Conservation (phyloP, 2,888 invertebrate genomes). For the Drosophila colorata region DNA sequence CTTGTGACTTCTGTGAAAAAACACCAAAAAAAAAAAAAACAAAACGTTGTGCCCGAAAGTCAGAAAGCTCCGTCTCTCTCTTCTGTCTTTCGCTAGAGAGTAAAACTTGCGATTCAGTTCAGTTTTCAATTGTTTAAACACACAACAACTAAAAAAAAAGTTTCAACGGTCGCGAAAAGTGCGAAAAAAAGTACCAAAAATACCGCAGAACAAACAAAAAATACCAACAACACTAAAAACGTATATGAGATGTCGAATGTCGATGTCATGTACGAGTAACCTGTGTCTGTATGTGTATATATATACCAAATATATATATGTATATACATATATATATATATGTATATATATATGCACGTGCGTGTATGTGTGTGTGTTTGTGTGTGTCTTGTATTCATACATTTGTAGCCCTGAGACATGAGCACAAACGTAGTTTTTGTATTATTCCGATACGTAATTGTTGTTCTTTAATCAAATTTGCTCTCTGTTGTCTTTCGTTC, state of each 20-base stretch:
- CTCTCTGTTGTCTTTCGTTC: slow-evolving; percentile 56
- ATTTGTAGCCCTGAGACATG: slow-evolving; percentile 51
- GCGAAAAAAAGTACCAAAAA: slow-evolving; percentile 59
- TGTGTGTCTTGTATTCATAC: slow-evolving; percentile 47
- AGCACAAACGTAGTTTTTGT: slow-evolving; percentile 46
- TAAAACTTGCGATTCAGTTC: slow-evolving; percentile 32
- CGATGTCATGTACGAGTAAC: slow-evolving; percentile 38
- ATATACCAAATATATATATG: slow-evolving; percentile 19
- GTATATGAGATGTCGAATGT: slow-evolving; percentile 33
- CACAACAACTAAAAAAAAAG: slow-evolving; percentile 7
- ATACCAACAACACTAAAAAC: slow-evolving; percentile 39
- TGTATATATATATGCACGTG: slow-evolving; percentile 13
- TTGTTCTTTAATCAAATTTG: slow-evolving; percentile 42
- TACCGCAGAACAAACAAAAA: slow-evolving; percentile 33
- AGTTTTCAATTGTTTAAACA: slow-evolving; percentile 39
- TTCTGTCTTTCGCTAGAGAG: slow-evolving; percentile 33
- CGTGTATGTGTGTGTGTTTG: slow-evolving; percentile 45
- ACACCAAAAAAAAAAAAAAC: no score
- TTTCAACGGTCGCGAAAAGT: slow-evolving; percentile 73
- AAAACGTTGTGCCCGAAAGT: slow-evolving; percentile 49
- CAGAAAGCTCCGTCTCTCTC: slow-evolving; percentile 40
- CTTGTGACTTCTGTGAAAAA: slow-evolving; percentile 51
- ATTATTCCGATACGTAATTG: slow-evolving; percentile 40
- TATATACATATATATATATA: slow-evolving; percentile 19
- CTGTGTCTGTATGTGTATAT: slow-evolving; percentile 37